phyloP scores from a whole-genome alignment of 2,797 vertebrate genomes.

The Scolopax bukidnonensis region DNA sequence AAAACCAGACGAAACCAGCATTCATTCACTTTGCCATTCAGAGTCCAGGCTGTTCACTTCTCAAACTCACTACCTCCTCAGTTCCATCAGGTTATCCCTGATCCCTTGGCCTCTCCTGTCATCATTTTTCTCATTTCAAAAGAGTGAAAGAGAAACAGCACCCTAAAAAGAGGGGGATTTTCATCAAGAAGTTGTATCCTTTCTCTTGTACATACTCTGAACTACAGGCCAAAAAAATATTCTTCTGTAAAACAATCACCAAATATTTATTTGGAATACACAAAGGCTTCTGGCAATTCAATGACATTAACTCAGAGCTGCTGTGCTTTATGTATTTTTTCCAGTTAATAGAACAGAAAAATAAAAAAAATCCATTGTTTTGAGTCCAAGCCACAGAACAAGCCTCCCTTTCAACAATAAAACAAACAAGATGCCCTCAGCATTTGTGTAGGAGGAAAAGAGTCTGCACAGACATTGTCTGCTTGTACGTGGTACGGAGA shows the following conservation, averaged over 20 bases:
- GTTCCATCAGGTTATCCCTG: not conserved
- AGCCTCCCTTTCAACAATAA: constrained; percentile 62
- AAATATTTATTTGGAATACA: constrained; percentile 63
- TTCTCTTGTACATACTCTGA: not conserved
- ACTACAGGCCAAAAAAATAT: constrained; percentile 13
- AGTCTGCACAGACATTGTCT: constrained; percentile 21
- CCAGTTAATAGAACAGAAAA: constrained; percentile 45
- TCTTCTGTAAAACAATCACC: not conserved
- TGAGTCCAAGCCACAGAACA: constrained; percentile 71
- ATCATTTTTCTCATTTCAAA: not conserved
- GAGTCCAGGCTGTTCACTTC: not conserved
- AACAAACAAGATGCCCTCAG: constrained; percentile 65
- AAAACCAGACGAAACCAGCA: not conserved
- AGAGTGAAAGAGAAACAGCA: not conserved
- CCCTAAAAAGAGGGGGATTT: not conserved
- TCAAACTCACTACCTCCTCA: not conserved
- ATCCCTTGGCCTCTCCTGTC: not conserved
- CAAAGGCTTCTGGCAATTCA: constrained; percentile 56
- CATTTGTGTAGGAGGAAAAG: constrained; percentile 49
- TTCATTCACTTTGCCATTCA: not conserved
- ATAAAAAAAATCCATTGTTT: constrained; percentile 66
- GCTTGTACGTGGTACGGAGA: not conserved
- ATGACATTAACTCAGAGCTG: constrained; percentile 60
- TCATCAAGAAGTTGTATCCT: not conserved
- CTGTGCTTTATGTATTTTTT: constrained; percentile 36